A percentile compares a stretch with the other conserved stretches of the same genome.
Evolutionary conservation across 1,140 invertebrate genomes (phyloP).

Genomic region (Drosophila arawakana): DNA sequence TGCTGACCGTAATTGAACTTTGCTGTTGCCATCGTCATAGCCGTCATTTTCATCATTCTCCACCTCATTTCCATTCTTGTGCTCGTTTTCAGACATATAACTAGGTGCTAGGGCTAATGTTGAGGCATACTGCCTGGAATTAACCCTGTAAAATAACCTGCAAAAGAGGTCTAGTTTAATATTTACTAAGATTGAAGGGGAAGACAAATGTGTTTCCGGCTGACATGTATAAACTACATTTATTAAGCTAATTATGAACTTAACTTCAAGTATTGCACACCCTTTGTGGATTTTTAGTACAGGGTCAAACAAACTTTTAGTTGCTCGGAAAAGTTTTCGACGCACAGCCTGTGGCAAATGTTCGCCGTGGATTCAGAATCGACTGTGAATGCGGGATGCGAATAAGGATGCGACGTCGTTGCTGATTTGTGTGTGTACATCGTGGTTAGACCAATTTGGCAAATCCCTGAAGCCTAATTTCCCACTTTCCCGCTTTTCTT

Average conservation of each 20-base stretch:
- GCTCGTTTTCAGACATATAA: too few relatives aligned
- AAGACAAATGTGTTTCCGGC: too few relatives aligned
- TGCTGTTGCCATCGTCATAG: constrained; percentile 51
- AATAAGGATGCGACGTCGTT: neutral
- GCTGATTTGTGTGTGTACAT: constrained; percentile 37
- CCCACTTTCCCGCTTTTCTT: neutral
- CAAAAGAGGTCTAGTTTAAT: too few relatives aligned
- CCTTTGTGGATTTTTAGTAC: too few relatives aligned
- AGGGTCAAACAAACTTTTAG: constrained; percentile 43
- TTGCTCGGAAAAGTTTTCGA: constrained; percentile 43
- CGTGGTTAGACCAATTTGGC: constrained; percentile 53
- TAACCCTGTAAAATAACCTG: too few relatives aligned
- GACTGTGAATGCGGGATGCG: neutral
- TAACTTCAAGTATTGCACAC: too few relatives aligned
- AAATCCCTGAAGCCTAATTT: constrained; percentile 5
- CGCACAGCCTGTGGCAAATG: constrained; percentile 71
- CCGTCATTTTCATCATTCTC: constrained; percentile 41
- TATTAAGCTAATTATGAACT: too few relatives aligned
- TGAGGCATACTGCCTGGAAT: too few relatives aligned
- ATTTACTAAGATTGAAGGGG: too few relatives aligned
- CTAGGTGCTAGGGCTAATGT: too few relatives aligned
- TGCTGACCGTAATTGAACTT: constrained; percentile 83
- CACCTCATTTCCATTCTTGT: constrained; percentile 45
- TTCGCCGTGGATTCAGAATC: constrained; percentile 17
- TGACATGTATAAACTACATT: too few relatives aligned